Conservation (phyloP, 2,113 vertebrate genomes). For the Ariopsis seemanni region DNA sequence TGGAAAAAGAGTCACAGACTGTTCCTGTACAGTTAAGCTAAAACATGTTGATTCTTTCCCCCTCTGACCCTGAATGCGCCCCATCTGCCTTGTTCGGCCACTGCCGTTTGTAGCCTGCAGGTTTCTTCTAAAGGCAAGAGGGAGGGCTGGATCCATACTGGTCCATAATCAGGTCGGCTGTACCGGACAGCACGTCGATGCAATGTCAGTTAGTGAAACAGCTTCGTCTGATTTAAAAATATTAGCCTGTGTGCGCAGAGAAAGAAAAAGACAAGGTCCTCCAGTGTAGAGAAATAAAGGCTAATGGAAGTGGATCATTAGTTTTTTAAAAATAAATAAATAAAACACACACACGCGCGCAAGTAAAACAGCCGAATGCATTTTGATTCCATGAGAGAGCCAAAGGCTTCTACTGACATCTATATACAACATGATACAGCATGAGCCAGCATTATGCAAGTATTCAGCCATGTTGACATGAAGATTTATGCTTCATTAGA, state of each 20-base stretch:
- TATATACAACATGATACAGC: neutral
- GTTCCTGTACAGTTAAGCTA: constrained; percentile 20
- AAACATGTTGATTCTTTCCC: neutral
- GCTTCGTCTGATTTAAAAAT: constrained; percentile 52
- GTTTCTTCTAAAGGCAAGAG: constrained; percentile 28
- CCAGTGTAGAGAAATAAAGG: neutral
- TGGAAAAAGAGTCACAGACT: constrained; percentile 11
- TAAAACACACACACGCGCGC: neutral
- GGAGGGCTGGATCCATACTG: constrained; percentile 45
- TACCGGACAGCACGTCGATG: constrained; percentile 55
- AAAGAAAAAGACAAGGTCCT: constrained; percentile 1
- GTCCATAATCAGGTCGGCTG: constrained; percentile 51
- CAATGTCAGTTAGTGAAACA: constrained; percentile 56
- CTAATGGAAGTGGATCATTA: constrained; percentile 22
- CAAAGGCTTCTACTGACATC: neutral
- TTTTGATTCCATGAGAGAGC: neutral
- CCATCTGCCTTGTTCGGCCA: constrained; percentile 8
- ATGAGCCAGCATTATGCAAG: neutral
- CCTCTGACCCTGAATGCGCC: neutral
- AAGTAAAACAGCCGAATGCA: neutral
- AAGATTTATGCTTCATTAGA: neutral
- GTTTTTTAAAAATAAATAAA: neutral
- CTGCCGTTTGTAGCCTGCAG: constrained; percentile 23
- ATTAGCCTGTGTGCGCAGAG: constrained; percentile 40
- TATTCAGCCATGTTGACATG: neutral